Base-by-base conservation (phyloP, 2,113 vertebrate species). In the Mixornis gularis region DNA sequence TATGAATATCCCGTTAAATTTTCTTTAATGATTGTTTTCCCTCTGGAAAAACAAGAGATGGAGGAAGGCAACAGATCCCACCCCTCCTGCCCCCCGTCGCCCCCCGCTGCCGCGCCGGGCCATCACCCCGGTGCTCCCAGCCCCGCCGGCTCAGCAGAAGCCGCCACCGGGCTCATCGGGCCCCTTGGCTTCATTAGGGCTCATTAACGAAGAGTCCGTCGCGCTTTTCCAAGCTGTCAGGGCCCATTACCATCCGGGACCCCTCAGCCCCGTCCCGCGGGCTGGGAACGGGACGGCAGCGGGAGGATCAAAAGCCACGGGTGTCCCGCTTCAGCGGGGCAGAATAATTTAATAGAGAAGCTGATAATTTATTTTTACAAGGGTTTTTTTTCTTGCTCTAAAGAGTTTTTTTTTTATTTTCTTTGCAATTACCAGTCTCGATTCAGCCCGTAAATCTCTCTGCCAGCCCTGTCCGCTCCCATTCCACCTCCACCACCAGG, bases 271-370 rank as follows among this genome's bases (percentile, higher is more conserved):
- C 8, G 9, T 36, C 71, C 80, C 21, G 5, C 14, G 17, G 60
- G 94, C 92, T 96, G 95, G 87, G 90, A 95, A 93, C 79, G 38
- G 92, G 77, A 73, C 48, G 10, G 85, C 53, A 30, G 19, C 59
- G 46, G 80, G n/a, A 38, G 21, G 79, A 93, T 95, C 91, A 97
- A 96, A 97, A 91, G 81, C 76, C 2, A 3, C 3, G 87, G 88
- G 90, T 78, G 95, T 44, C 91, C 91, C 55, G 72, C 82, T 94
- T 87, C 95, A 90, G n/a, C 38, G 41, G 84, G 91, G 94, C 77
- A 71, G 96, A 97, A 96, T 43, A 95, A 97, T 97, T 97, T 97
- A 96, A 97, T 96, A 89, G 95, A 79, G 58, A 71, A 84, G 76
- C 78, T 87, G 69, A 90, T 43, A 9, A 80, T 77, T 89, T 93